A percentile compares a stretch with the other conserved stretches of the same genome.
These are phyloP conservation scores for Selene dorsalis DNA, from an alignment of 2,797 vertebrate species.

Conservation along the genomic window DNA sequence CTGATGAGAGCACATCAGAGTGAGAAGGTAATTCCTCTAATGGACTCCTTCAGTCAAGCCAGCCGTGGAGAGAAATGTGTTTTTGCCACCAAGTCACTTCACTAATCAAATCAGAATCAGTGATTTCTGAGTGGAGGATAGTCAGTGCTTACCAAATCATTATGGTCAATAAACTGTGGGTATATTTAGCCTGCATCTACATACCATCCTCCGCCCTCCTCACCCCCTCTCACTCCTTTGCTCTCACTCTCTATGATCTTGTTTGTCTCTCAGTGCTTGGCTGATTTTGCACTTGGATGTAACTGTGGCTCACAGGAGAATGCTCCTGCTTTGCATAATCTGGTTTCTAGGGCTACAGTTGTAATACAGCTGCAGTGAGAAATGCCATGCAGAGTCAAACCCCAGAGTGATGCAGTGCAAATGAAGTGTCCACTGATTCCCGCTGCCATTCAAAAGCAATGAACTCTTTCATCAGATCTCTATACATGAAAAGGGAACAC, in stretches of 20 bases:
- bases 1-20: constrained; percentile 34
- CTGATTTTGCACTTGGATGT: constrained; percentile 72
- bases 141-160: constrained; percentile 62
- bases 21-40: constrained; percentile 44
- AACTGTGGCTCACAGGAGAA: constrained; percentile 69
- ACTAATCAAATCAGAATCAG: constrained; percentile 73
- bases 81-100: constrained; percentile 55
- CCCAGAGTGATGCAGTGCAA: constrained; percentile 51
- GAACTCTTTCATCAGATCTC: constrained; percentile 27
- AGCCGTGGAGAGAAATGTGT: constrained; percentile 43
- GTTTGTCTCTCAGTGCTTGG: constrained; percentile 61
- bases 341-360: constrained; percentile 66
- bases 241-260: constrained; percentile 55
- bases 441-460: constrained; percentile 39
- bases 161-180: constrained; percentile 64
- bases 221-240: not conserved
- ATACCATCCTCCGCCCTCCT: constrained; percentile 5
- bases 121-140: constrained; percentile 48
- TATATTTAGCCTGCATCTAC: constrained; percentile 62
- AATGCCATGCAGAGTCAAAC: constrained; percentile 43
- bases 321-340: constrained; percentile 73
- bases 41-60: constrained; percentile 47
- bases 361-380: constrained; percentile 60
- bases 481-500: constrained; percentile 19
- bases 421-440: constrained; percentile 57